Evolutionary conservation across 2,888 invertebrate genomes (phyloP).

Genomic region (Tipula confusa): DNA sequence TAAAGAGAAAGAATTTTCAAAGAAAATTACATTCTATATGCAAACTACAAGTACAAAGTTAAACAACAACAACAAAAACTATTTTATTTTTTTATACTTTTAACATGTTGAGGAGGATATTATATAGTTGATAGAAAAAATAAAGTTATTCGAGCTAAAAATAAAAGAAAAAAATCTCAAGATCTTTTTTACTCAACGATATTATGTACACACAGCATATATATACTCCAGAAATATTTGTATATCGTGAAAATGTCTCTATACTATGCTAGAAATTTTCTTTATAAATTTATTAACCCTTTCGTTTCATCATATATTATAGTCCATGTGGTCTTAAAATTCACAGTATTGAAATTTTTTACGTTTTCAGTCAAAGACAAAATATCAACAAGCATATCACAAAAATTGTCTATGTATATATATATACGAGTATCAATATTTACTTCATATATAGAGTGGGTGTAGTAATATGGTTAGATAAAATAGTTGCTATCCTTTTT

Average conservation of each 20-base stretch:
- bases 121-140: not conserved
- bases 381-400: not conserved
- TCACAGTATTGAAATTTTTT: not conserved
- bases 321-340: not conserved
- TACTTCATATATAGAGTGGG: not conserved
- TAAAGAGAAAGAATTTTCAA: not conserved
- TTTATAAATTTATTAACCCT: not conserved
- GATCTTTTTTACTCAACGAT: not conserved
- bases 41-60: not conserved
- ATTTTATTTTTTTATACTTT: not conserved
- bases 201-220: too few species aligned
- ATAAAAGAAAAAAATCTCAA: not conserved
- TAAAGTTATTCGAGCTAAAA: not conserved
- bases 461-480: not conserved
- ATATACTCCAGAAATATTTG: not conserved
- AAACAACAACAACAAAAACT: not conserved
- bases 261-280: not conserved
- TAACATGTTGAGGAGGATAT: not conserved
- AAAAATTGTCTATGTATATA: not conserved
- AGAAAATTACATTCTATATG: not conserved
- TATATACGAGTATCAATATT: too few species aligned
- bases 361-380: not conserved
- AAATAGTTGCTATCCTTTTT: not conserved
- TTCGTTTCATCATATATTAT: not conserved
- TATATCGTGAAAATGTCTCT: not conserved